These are phyloP conservation scores for Trinorchestia longiramus DNA, from an alignment of 1,140 invertebrate species.

Conservation along the genomic window DNA sequence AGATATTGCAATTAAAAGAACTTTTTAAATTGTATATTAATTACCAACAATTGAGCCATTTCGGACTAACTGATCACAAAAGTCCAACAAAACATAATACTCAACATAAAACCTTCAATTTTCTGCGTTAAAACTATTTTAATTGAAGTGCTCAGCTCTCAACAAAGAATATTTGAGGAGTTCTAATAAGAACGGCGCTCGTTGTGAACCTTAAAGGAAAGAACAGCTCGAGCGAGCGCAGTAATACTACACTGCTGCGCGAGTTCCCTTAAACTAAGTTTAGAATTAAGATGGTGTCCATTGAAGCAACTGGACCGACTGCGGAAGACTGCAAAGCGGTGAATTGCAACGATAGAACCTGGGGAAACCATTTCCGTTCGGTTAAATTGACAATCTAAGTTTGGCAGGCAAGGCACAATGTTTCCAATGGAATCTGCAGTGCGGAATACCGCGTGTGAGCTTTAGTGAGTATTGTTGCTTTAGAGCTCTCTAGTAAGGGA, in stretches of 20 bases:
- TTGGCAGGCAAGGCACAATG: constrained; percentile 40
- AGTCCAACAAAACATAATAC: background rate
- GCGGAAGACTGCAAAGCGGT: constrained; percentile 37
- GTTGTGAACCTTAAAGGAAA: background rate
- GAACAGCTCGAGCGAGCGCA: background rate
- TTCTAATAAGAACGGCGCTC: background rate
- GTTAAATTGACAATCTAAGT: constrained; percentile 53
- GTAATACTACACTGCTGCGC: background rate
- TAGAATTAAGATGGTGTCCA: constrained; percentile 21
- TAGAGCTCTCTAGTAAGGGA: background rate
- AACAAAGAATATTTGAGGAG: background rate
- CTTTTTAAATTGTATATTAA: background rate
- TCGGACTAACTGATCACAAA: background rate
- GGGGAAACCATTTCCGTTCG: constrained; percentile 20
- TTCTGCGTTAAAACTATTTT: background rate
- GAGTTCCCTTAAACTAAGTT: constrained; percentile 16
- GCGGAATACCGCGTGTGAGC: background rate
- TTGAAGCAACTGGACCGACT: constrained; percentile 35
- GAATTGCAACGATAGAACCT: constrained; percentile 46
- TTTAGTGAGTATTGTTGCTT: background rate
- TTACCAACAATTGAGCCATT: background rate
- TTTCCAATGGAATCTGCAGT: constrained; percentile 35
- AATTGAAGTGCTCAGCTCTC: background rate
- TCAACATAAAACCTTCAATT: background rate
- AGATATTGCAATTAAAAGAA: background rate